Evolutionary conservation across 2,888 invertebrate genomes (phyloP), one percentile per base, ranked within the genome.

Genomic region (Drosophila longiperda): DNA sequence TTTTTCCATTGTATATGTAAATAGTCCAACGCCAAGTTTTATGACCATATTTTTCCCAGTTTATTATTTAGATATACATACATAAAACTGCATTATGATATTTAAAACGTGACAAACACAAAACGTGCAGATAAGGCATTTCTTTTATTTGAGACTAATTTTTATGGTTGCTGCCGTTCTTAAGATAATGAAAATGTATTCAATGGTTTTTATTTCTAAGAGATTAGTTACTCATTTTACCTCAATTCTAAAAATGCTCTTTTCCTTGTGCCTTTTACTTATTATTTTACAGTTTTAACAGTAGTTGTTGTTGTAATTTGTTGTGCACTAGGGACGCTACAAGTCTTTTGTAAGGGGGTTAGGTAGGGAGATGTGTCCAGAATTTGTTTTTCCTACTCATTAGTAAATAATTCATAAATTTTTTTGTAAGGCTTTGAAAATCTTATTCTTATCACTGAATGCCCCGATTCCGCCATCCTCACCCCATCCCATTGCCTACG

Each of bases 41-140:
- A 40, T 40, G 9, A n/a, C 40, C 40, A 40, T 42, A 6, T 45
- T 6, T 3, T 20, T 7, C 20, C 1, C 7, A 20, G 1, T 45
- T 45, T 20, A 45, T 20, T 45, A 20, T 20, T 45, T 20, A 20
- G 20, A 20, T 45, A 20, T 11, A 26, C 26, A 23, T 40, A 20
- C 15, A 15, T 61, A 34, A n/a, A 7, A 32, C 11, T 38, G 3
- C n/a, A 20, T 52, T 11, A 32, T 52, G 3, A 1, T 32, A 11
- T n/a, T 32, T n/a, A 50, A 32, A 32, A n/a, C 12, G 32, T 32
- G 32, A n/a, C n/a, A 52, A n/a, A 36, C 36, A 5, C 29, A 6
- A 34, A 54, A 17, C n/a, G 8, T 23, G 9, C n/a, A 62, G 54
- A 62, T 36, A 34, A 54, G 61, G 42, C 26, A 60, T 32, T 57